Percentiles rank a stretch among this genome's conserved stretches.
phyloP scores from a whole-genome alignment of 2,888 invertebrate species.

The Omphaloscelis lunosa region DNA sequence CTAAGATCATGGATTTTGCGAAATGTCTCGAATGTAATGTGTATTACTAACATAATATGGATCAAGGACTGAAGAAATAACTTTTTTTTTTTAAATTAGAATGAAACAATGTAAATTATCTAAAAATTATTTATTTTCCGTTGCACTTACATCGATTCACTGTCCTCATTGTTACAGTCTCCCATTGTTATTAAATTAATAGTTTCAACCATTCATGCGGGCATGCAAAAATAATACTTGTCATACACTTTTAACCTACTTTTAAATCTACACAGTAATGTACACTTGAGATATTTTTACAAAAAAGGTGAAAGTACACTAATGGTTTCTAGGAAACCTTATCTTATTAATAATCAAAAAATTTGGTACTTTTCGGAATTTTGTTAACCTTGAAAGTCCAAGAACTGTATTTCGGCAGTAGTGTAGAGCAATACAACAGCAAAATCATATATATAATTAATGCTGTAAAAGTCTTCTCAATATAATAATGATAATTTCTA shows the following conservation, averaged over 20 bases:
- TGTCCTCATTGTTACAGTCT: conserved; percentile 32
- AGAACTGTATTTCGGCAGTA: not conserved
- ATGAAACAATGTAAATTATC: conserved; percentile 21
- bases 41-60: too few species aligned
- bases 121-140: conserved; percentile 53
- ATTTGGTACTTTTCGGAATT: not conserved
- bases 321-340: conserved; percentile 27
- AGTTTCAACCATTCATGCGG: conserved; percentile 37
- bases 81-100: not conserved
- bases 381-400: not conserved
- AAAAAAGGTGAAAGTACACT: conserved; percentile 16
- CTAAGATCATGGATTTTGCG: too few species aligned
- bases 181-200: conserved; percentile 19
- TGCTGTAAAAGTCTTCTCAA: not conserved
- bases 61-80: too few species aligned
- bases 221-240: conserved; percentile 65
- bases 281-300: conserved; percentile 49
- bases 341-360: not conserved
- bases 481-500: not conserved
- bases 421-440: not conserved
- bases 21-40: too few species aligned
- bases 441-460: not conserved
- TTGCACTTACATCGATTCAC: conserved; percentile 46
- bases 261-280: conserved; percentile 27
- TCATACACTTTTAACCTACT: conserved; percentile 33